These are phyloP conservation scores for Orchestia grillus DNA, from an alignment of 1,140 invertebrate species.

Conservation along the genomic window DNA sequence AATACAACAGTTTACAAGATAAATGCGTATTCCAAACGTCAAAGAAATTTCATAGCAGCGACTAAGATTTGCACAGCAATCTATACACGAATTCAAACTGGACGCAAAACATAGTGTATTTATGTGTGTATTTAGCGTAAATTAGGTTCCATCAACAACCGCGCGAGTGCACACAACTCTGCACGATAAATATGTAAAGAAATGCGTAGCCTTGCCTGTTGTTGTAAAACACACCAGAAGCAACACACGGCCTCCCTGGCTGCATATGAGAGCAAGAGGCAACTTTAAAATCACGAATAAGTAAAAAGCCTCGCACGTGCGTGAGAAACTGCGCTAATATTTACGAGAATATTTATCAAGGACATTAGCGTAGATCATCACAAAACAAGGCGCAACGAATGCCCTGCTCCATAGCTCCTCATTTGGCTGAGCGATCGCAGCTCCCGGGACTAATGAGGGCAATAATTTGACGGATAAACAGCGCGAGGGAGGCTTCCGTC, in stretches of 20 bases:
- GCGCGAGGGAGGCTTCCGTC: not conserved
- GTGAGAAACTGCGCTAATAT: not conserved
- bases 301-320: too few relatives aligned
- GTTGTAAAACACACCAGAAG: not conserved
- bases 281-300: not conserved
- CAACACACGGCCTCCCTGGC: not conserved
- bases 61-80: too few relatives aligned
- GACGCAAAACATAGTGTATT: too few relatives aligned
- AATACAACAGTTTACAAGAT: too few relatives aligned
- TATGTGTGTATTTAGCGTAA: too few relatives aligned
- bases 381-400: not conserved
- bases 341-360: constrained; percentile 1
- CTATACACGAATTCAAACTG: too few relatives aligned
- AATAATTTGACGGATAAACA: constrained; percentile 12
- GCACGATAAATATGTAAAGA: too few relatives aligned
- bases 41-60: too few relatives aligned
- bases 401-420: constrained; percentile 24
- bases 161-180: too few relatives aligned
- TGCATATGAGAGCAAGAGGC: not conserved
- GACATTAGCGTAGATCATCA: not conserved
- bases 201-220: too few relatives aligned
- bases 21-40: too few relatives aligned
- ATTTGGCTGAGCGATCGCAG: not conserved
- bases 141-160: too few relatives aligned
- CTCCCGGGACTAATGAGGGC: not conserved